Evolutionary conservation across 2,113 vertebrate species (phyloP), one percentile per base, ranked within the genome.

Genomic region (Brachypodius melanocephalos): DNA sequence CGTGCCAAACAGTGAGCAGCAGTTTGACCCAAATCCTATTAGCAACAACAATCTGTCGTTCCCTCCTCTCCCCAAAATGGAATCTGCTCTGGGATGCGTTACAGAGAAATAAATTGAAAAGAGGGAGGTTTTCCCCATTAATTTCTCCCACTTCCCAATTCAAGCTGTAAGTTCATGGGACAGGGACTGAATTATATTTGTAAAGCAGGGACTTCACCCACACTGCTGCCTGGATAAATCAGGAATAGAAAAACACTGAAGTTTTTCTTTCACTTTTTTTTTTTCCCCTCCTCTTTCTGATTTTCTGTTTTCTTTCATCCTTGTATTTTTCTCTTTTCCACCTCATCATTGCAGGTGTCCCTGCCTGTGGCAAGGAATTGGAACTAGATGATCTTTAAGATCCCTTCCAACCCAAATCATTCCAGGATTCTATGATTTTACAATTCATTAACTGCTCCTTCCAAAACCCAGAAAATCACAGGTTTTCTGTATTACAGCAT

Each of bases 1-100:
- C 1, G 7, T 88, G 94, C 92, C 95, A 95, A 96, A 89, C 8
- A 63, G 57, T 49, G 91, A 93, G 86, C 91, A 89, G 86, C 61
- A 72, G 75, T 95, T 95, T 88, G 95, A 96, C 90, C 95, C 93
- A 96, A 97, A 97, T 97, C 94, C 92, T 92, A 94, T 95, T 80
- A 96, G 76, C 69, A 85, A 77, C 90, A 94, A 88, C 92, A 90
- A 89, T 72, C 68, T 75, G 69, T 78, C 3, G 5, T 84, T 75
- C 68, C 85, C 72, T 87, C 62, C 49, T 85, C 51, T 88, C 61
- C 79, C 91, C 73, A 36, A 55, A 90, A 81, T 8, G 46, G 93
- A 86, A 67, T 38, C 49, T 16, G 48, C 40, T 68, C 92, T 76
- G 48, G 86, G 58, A 76, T 40, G 54, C 1, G 6, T 71, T 90